These are phyloP conservation scores for Copsychus sechellarum DNA, from an alignment of 2,113 vertebrate species.

Conservation along the genomic window DNA sequence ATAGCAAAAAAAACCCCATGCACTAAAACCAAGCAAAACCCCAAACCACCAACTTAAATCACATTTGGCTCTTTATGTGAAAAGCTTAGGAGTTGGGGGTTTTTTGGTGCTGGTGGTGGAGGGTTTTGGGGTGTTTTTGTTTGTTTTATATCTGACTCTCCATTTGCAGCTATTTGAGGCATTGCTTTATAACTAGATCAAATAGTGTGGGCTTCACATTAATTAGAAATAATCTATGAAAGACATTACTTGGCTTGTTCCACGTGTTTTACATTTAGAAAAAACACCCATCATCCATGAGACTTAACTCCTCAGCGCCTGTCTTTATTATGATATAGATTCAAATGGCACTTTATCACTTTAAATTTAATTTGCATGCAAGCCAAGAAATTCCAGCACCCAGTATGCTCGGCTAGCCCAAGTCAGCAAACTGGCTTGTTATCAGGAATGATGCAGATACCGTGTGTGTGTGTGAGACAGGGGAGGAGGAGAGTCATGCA, in stretches of 20 bases:
- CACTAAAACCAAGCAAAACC: neutral
- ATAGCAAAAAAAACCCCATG: accelerated
- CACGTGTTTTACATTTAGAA: neutral
- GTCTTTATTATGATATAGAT: neutral
- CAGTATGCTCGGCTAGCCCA: neutral
- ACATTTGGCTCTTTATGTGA: neutral
- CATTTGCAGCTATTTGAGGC: neutral
- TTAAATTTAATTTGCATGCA: neutral
- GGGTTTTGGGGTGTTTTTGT: neutral
- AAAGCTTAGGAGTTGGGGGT: neutral
- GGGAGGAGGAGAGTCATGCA: neutral
- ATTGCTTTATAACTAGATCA: neutral
- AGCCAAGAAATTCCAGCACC: neutral
- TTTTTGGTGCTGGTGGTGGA: neutral
- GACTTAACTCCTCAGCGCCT: neutral
- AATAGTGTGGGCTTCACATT: neutral
- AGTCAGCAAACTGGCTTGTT: neutral
- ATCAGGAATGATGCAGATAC: neutral
- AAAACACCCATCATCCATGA: neutral
- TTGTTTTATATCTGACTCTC: neutral
- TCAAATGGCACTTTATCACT: neutral
- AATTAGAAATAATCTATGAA: neutral
- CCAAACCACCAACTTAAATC: neutral
- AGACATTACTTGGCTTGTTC: neutral
- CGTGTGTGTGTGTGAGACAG: neutral